phyloP scores from a whole-genome alignment of 2,113 vertebrate genomes.

The Ceyx cyanopectus region DNA sequence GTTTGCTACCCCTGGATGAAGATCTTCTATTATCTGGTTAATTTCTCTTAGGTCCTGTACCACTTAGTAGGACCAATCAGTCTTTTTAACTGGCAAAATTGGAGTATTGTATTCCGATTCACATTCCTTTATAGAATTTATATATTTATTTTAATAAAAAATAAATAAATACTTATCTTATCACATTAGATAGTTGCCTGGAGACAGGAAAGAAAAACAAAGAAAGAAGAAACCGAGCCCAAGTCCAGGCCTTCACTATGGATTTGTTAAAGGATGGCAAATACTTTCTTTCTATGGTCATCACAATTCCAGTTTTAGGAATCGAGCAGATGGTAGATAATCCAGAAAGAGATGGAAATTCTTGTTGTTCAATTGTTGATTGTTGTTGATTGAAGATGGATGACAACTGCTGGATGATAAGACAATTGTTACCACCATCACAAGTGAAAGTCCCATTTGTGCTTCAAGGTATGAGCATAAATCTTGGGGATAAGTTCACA shows the following conservation, averaged over 20 bases:
- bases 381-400: too few relatives aligned
- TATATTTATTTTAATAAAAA: too few relatives aligned
- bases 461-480: not conserved
- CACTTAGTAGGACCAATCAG: too few relatives aligned
- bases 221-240: not conserved
- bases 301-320: not conserved
- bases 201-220: not conserved
- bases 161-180: slow-evolving; percentile 10
- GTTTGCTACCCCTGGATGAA: too few relatives aligned
- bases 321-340: not conserved
- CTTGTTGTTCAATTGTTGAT: not conserved
- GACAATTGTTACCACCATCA: not conserved
- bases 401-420: too few relatives aligned
- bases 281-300: not conserved
- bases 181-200: not conserved
- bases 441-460: not conserved
- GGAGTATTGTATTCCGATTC: too few relatives aligned
- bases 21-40: too few relatives aligned
- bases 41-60: too few relatives aligned
- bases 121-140: too few relatives aligned
- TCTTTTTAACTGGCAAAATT: too few relatives aligned
- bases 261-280: not conserved
- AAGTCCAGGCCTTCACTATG: not conserved
- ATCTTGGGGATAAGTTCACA: not conserved
- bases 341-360: not conserved